Percentiles rank a stretch among this genome's conserved stretches.
Evolutionary conservation across 35 echinoderm and acorn worm species (phyloP).

Genomic region (Stichopus chloronotus): DNA sequence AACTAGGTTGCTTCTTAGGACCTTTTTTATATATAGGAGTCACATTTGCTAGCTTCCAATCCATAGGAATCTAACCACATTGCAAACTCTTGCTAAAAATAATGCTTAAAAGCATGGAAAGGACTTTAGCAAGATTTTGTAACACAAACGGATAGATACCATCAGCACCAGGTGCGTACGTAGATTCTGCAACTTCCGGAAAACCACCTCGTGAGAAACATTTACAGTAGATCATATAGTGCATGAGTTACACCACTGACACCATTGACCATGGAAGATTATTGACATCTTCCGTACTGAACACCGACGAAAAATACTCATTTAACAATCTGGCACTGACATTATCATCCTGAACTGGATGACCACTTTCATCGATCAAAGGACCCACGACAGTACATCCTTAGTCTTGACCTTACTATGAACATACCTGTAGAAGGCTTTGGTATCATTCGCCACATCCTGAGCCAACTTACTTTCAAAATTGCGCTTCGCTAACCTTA

Average conservation of each 20-base stretch:
- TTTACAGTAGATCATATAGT: not conserved
- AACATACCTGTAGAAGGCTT: slow-evolving; percentile 2
- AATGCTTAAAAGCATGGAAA: no score
- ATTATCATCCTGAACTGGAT: not conserved
- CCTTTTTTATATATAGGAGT: no score
- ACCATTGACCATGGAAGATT: not conserved
- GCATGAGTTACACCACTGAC: not conserved
- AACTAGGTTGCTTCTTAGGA: no score
- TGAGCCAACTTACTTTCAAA: not conserved
- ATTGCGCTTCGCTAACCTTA: not conserved
- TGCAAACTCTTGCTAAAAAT: no score
- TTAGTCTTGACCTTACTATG: not conserved
- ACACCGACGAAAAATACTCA: no score
- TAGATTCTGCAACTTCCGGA: not conserved
- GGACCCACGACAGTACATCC: not conserved
- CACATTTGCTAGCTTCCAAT: no score
- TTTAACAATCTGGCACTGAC: not conserved
- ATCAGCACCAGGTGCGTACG: not conserved
- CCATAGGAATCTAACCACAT: no score
- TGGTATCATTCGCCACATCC: not conserved
- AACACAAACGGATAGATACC: no score
- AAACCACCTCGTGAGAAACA: not conserved
- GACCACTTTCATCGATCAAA: not conserved
- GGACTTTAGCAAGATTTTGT: no score
- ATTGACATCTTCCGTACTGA: no score